Conservation (phyloP, 2,888 invertebrate genomes). For the Hanleya hanleyi region DNA sequence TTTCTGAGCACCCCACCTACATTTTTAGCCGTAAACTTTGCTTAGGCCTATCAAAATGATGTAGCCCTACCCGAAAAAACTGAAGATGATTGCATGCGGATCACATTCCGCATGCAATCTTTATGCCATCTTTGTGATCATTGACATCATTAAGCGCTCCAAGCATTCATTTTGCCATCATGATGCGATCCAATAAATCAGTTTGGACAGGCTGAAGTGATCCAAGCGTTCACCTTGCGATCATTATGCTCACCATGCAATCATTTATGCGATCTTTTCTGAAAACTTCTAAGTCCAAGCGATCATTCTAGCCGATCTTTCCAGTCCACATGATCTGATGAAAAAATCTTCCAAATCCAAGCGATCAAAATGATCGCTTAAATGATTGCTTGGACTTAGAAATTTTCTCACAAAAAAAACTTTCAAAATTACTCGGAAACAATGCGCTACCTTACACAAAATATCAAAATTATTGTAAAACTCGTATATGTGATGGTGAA, state of each 20-base stretch:
- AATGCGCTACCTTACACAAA: neutral
- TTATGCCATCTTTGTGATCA: neutral
- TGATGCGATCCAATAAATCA: neutral
- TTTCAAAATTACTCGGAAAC: neutral
- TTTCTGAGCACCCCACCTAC: too few relatives aligned
- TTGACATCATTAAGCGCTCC: neutral
- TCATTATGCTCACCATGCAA: too few relatives aligned
- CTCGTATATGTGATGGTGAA: too few relatives aligned
- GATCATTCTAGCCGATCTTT: too few relatives aligned
- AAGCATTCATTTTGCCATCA: neutral
- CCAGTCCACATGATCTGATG: too few relatives aligned
- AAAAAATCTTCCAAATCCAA: neutral
- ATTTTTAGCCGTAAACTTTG: too few relatives aligned
- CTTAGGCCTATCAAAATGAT: too few relatives aligned
- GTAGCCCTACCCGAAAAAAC: too few relatives aligned
- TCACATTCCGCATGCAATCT: too few relatives aligned
- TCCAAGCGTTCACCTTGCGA: neutral
- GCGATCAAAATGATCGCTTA: neutral
- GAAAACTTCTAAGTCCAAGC: neutral
- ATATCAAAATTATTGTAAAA: neutral
- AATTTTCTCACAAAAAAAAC: neutral
- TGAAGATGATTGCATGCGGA: too few relatives aligned
- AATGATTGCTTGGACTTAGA: neutral
- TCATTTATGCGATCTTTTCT: too few relatives aligned
- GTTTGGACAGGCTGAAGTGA: neutral